Evolutionary conservation across 1,140 invertebrate genomes (phyloP), one percentile per base, ranked within the genome.

Genomic region (Nasonia giraulti): DNA sequence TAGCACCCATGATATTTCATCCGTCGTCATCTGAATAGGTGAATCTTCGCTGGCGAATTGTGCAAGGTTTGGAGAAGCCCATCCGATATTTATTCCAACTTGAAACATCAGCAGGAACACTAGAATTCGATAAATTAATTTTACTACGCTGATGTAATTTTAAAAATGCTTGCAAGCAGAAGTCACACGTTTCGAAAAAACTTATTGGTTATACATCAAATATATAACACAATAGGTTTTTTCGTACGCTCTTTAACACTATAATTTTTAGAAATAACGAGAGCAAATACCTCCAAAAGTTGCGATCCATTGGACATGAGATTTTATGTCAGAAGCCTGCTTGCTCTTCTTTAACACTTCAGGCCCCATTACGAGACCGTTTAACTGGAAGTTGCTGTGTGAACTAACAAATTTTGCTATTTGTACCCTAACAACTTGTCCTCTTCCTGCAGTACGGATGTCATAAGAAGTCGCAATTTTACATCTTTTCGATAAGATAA

Each of bases 1-100:
- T 12, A 94, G 94, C 62, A 96, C 92, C 95, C 95, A 96, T 5
- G 95, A 95, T 62, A 94, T 94, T 90, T 96, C 92, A 55, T 94
- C 93, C 3, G 92, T 77, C 0, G 94, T 93, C 79, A 95, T 92
- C 23, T 90, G 91, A 69, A 96, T 93, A 3, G 89, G 88, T 0
- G 93, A 93, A 68, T 94, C 88, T 12, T 90, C 78, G 0, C 82
- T 88, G 17, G 93, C 89, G 2, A 95, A 90, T 40, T 92, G 89
- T 0, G 93, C 93, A 17, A 95, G 86, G 23, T 94, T 94, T 4
- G 95, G 95, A 0, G 95, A 94, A 0, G 94, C 93, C 95, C 95
- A 95, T 50, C 93, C 90, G 4, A 89, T 73, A 5, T 84, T 66
- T 44, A 90, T 78, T 40, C 93, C 93, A 7, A 88, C 71, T 66